Conservation (phyloP, 2,888 invertebrate genomes). For the Smittia sp. region DNA sequence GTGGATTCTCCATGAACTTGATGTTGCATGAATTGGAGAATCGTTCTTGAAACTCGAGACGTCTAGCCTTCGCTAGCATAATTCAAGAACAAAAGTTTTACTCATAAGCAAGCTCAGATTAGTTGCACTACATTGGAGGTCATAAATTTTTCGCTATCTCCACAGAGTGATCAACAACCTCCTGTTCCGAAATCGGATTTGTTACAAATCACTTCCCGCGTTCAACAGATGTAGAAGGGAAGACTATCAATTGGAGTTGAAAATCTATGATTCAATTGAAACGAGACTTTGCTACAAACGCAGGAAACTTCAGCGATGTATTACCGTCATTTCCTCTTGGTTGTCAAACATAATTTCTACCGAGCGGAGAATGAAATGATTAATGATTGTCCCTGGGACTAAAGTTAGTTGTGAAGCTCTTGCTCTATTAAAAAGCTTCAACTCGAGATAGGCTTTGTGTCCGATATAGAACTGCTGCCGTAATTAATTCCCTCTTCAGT, state of each 20-base stretch:
- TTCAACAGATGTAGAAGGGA: slow-evolving; percentile 14
- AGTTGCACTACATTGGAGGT: not conserved
- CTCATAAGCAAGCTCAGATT: no score
- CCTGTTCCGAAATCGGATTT: not conserved
- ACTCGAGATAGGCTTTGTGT: not conserved
- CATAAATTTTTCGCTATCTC: not conserved
- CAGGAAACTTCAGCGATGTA: slow-evolving; percentile 11
- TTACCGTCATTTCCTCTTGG: slow-evolving; percentile 11
- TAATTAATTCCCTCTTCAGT: not conserved
- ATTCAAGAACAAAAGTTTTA: no score
- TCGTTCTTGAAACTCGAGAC: no score
- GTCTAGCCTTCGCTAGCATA: no score
- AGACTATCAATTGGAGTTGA: not conserved
- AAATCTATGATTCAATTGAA: not conserved
- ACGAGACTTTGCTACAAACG: not conserved
- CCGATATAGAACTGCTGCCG: not conserved
- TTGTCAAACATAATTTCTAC: slow-evolving; percentile 1
- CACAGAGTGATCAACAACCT: not conserved
- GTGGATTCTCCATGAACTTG: not conserved
- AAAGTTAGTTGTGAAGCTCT: not conserved
- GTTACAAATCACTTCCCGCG: slow-evolving; percentile 22
- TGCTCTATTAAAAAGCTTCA: not conserved
- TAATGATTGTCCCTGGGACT: slow-evolving; percentile 1
- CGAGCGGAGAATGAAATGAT: not conserved
- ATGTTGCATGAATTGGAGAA: not conserved